phyloP scores from a whole-genome alignment of 2,113 vertebrate species.

The Sorex fumeus region DNA sequence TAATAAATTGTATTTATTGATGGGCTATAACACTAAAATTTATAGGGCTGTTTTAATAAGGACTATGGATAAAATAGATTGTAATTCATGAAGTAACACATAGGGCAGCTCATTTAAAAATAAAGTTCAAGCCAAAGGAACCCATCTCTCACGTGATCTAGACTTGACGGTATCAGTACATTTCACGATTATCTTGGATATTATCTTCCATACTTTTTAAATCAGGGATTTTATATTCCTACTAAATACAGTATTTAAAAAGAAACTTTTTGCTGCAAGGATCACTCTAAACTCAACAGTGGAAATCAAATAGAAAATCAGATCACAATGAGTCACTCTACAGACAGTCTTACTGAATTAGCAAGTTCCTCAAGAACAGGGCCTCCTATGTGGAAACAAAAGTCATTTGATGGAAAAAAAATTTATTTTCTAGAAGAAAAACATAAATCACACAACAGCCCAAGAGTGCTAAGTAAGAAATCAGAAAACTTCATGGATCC shows the following conservation, averaged over 20 bases:
- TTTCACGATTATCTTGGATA: conserved; percentile 20
- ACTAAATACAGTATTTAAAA: background rate
- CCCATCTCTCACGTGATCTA: background rate
- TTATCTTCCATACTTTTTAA: background rate
- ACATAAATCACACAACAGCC: background rate
- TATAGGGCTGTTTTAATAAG: conserved; percentile 2
- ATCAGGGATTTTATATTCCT: background rate
- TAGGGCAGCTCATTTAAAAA: background rate
- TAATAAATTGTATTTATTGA: background rate
- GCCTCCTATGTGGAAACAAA: background rate
- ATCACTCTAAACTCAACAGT: background rate
- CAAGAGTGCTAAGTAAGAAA: background rate
- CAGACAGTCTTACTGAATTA: background rate
- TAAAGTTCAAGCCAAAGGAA: background rate
- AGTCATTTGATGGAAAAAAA: background rate
- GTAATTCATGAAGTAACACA: background rate
- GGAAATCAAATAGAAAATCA: conserved; percentile 18
- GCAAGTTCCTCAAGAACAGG: background rate
- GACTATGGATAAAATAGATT: conserved; percentile 38
- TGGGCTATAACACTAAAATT: background rate
- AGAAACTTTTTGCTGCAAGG: background rate
- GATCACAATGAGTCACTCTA: too few relatives aligned
- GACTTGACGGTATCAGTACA: background rate
- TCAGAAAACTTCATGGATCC: too few relatives aligned
- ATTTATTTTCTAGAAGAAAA: background rate